A percentile compares a stretch with the other conserved stretches of the same genome.
Conservation (phyloP, 92 coral and sea anemone genomes). For the Phenganax stokvisi region DNA sequence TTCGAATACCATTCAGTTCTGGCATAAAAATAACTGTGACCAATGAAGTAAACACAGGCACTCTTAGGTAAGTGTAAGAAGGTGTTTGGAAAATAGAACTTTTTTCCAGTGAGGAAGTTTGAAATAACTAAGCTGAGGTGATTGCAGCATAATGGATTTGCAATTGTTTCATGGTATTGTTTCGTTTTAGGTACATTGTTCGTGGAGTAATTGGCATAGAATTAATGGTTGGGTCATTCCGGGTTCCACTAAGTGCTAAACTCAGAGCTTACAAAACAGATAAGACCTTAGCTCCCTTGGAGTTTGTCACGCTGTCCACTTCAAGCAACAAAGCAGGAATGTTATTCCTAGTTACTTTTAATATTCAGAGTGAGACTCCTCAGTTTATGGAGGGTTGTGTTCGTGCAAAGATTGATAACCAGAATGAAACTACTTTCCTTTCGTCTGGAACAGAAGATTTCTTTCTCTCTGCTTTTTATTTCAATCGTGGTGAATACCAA, state of each 20-base stretch:
- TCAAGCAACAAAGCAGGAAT: conserved; percentile 32
- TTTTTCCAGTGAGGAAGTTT: no score
- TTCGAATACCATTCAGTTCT: conserved; percentile 45
- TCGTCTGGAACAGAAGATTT: conserved; percentile 57
- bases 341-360: conserved; percentile 45
- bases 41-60: conserved; percentile 14
- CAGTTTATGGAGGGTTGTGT: conserved; percentile 49
- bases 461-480: conserved; percentile 52
- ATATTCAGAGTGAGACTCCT: conserved; percentile 18
- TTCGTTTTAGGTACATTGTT: conserved; percentile 40
- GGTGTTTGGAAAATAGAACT: no score
- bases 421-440: conserved; percentile 40
- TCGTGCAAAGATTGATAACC: conserved; percentile 46
- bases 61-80: conserved; percentile 19
- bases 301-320: conserved; percentile 38
- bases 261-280: conserved; percentile 41
- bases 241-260: conserved; percentile 35
- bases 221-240: conserved; percentile 37
- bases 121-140: no score
- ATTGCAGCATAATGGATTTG: neutral
- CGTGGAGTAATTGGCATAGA: conserved; percentile 44
- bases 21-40: conserved; percentile 41
- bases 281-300: conserved; percentile 32
- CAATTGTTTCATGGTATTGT: neutral
- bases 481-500: conserved; percentile 25